Evolutionary conservation across 2,888 invertebrate genomes (phyloP).

Genomic region (Lysandra bellargus): DNA sequence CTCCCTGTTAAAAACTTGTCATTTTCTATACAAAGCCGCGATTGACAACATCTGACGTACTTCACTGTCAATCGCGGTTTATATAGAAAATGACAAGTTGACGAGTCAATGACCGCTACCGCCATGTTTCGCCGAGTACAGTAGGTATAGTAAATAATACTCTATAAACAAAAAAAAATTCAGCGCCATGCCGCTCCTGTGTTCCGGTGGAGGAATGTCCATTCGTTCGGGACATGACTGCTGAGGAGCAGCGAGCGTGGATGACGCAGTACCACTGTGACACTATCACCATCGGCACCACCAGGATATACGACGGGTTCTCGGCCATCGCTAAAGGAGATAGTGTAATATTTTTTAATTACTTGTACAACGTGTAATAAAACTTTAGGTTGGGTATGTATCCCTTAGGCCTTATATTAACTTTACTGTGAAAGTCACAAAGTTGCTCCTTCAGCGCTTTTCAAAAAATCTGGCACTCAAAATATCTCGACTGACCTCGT

Average conservation of each 20-base stretch:
- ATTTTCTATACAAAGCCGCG: no score
- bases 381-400: no score
- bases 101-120: no score
- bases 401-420: no score
- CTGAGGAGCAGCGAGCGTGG: constrained; percentile 56
- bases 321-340: constrained; percentile 51
- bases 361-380: no score
- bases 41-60: no score
- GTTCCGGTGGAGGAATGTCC: constrained; percentile 52
- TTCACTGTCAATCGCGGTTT: no score
- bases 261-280: constrained; percentile 51
- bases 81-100: no score
- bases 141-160: background rate
- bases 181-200: constrained; percentile 60
- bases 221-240: constrained; percentile 49
- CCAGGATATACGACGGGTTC: constrained; percentile 45
- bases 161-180: constrained; percentile 25
- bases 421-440: no score
- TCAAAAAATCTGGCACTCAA: constrained; percentile 31
- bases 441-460: no score
- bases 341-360: constrained; percentile 47
- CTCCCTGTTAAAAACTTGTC: no score
- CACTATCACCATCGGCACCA: background rate
- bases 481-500: constrained; percentile 45
- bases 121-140: no score